Base-by-base conservation (phyloP, 2,888 invertebrate species). In the Brachycybe producta region DNA sequence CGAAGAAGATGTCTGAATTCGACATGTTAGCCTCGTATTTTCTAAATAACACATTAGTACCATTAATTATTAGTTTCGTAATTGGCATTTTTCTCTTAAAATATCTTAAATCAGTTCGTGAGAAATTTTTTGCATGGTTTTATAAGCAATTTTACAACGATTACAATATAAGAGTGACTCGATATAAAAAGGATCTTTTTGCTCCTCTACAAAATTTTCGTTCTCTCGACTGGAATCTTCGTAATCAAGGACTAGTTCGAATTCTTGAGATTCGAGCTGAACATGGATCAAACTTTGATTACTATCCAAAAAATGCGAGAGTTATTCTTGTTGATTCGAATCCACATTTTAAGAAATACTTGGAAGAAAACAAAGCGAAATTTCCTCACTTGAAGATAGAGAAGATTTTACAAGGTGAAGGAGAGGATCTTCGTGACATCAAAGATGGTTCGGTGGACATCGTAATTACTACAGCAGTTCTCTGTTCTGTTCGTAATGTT, bases 201-300 rank as follows among this genome's bases (percentile, higher is more conserved):
- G 13, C 21, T 11, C 40, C 40, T n/a, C 13, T 54, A 23, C 8
- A 39, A 11, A 28, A 52, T 11, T n/a, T 40, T 11, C 26, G 49
- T 23, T 54, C 52, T 17, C 13, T n/a, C 11, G 45, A 50, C n/a
- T 3, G n/a, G 8, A 21, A 49, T 5, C 43, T 54, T 5, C 24
- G 39, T 15, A 45, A 40, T 13, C 28, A 46, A 23, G 50, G 47
- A 2, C 11, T 3, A 8, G 21, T 53, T n/a, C 35, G 53, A 7
- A 51, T 53, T 15, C 11, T 53, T 17, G 53, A 53, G 27, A 39
- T 53, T 4, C 51, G 53, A 15, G 38, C 38, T 2, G 53, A 51
- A 17, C 44, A 47, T 1, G 53, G 53, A n/a, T 11, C 34, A 4
- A 53, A 53, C 36, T 53, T 53, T 23, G 13, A 43, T 13, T 48